phyloP scores from a whole-genome alignment of 1,140 invertebrate species.

The Reticulitermes speratus region DNA sequence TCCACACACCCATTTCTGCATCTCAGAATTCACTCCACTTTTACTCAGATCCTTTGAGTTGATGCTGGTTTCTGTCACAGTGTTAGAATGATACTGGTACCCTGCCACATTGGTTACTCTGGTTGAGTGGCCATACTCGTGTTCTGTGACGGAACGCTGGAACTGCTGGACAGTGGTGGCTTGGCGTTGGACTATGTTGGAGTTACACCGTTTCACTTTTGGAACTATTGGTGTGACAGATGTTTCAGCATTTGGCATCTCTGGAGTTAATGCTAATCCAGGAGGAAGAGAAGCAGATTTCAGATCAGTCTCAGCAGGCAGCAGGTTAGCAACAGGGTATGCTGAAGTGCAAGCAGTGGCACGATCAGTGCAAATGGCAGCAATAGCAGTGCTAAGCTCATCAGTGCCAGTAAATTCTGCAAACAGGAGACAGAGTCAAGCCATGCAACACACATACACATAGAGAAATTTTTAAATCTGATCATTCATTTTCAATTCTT shows the following conservation, averaged over 20 bases:
- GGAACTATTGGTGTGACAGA: background rate
- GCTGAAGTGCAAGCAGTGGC: background rate
- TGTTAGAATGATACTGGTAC: background rate
- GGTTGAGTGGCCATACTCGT: background rate
- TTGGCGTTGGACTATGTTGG: constrained; percentile 43
- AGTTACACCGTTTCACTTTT: background rate
- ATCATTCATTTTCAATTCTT: no score
- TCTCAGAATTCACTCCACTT: background rate
- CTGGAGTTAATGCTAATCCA: constrained; percentile 53
- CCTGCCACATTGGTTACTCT: background rate
- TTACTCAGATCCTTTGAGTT: background rate
- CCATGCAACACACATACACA: constrained; percentile 36
- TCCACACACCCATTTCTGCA: constrained; percentile 38
- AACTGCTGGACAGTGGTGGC: constrained; percentile 42
- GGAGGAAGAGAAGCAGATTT: constrained; percentile 68
- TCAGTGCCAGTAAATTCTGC: constrained; percentile 33
- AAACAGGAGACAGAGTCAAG: constrained; percentile 37
- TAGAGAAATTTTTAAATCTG: no score
- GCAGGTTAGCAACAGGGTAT: background rate
- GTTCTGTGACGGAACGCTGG: constrained; percentile 42
- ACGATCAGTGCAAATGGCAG: constrained; percentile 25
- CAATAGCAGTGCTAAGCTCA: constrained; percentile 29
- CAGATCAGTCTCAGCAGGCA: constrained; percentile 54
- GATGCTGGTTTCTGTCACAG: background rate
- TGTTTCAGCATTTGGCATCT: background rate